These are phyloP conservation scores for Parelbella ahira DNA, from an alignment of 2,888 invertebrate genomes.

Conservation along the genomic window DNA sequence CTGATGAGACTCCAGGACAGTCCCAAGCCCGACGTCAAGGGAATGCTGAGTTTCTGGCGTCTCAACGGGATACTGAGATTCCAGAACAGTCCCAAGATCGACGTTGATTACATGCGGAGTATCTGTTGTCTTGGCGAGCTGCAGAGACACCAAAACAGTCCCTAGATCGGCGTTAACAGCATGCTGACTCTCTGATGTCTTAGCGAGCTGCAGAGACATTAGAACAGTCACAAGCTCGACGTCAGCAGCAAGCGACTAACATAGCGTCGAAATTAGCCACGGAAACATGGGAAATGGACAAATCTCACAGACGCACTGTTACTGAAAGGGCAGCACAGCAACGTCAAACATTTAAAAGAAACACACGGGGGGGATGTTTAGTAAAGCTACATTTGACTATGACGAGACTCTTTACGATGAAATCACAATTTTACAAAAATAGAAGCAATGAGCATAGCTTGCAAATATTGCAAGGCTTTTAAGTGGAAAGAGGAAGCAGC, in stretches of 20 bases:
- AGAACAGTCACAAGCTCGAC: conserved; percentile 29
- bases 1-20: conserved; percentile 16
- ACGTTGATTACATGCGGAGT: conserved; percentile 31
- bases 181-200: conserved; percentile 32
- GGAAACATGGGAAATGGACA: conserved; percentile 32
- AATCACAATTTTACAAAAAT: conserved; percentile 33
- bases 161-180: conserved; percentile 29
- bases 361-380: conserved; percentile 30
- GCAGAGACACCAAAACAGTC: conserved; percentile 30
- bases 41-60: conserved; percentile 13
- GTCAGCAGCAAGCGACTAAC: conserved; percentile 30
- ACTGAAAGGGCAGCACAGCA: conserved; percentile 33
- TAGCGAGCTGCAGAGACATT: conserved; percentile 31
- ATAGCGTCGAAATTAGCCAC: conserved; percentile 31
- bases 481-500: conserved; percentile 34
- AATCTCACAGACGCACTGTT: conserved; percentile 31
- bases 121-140: conserved; percentile 32
- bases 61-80: conserved; percentile 31
- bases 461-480: conserved; percentile 30
- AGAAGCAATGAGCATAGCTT: conserved; percentile 28
- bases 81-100: conserved; percentile 31
- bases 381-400: conserved; percentile 35
- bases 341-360: conserved; percentile 34
- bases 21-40: conserved; percentile 29
- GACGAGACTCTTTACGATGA: conserved; percentile 32